Percentiles rank a stretch among this genome's conserved stretches.
Conservation (phyloP, 1,140 invertebrate genomes). For the Calliphora vicina region DNA sequence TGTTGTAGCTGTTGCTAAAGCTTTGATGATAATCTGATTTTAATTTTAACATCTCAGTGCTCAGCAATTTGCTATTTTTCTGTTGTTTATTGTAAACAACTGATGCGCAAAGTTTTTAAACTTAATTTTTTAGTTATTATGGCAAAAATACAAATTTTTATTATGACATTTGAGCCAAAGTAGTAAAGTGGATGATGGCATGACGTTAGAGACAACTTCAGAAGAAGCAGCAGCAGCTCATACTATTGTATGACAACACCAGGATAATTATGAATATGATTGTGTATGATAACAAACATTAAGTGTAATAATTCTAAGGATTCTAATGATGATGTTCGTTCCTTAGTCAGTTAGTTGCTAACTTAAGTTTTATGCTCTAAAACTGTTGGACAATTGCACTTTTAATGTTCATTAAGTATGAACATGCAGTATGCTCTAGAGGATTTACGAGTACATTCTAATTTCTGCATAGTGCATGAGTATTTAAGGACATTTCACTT, state of each 20-base stretch:
- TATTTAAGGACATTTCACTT: too few relatives aligned
- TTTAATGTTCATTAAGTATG: background rate
- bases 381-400: background rate
- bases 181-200: background rate
- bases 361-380: background rate
- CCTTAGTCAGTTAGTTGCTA: background rate
- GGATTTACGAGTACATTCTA: background rate
- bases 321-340: background rate
- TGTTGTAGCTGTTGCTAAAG: background rate
- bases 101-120: background rate
- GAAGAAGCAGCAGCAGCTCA: background rate
- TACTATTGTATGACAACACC: background rate
- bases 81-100: background rate
- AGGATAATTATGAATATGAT: background rate
- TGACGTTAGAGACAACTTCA: background rate
- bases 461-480: background rate
- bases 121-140: background rate
- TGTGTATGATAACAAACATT: background rate
- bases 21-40: conserved; percentile 12
- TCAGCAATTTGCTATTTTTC: background rate
- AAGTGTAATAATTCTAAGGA: too few relatives aligned
- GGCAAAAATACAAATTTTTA: background rate
- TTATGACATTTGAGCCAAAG: background rate
- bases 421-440: background rate
- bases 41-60: background rate